Percentiles rank a stretch among this genome's conserved stretches.
These are phyloP conservation scores for Paelopatides confundens DNA, from an alignment of 53 echinoderm and acorn worm genomes.

Conservation along the genomic window DNA sequence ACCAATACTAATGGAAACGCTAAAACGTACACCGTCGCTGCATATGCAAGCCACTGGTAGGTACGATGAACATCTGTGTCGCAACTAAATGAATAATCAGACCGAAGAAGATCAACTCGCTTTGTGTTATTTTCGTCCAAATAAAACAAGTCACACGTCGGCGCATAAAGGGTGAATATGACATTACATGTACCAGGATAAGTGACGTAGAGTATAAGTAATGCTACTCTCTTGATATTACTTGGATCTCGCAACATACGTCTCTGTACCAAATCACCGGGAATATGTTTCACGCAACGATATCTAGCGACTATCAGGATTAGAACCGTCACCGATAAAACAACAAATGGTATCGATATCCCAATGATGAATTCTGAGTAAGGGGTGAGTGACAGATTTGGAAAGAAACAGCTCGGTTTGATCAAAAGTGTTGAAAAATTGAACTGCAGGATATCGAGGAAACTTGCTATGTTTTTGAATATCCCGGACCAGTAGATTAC, in stretches of 20 bases:
- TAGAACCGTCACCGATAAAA: background rate
- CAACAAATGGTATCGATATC: background rate
- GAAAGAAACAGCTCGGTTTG: slow-evolving; percentile 22
- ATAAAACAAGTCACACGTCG: background rate
- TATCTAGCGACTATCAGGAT: too few species aligned
- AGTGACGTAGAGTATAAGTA: background rate
- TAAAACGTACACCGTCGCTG: background rate
- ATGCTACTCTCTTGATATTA: background rate
- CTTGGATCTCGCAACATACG: background rate
- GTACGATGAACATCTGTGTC: background rate
- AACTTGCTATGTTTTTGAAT: too few species aligned
- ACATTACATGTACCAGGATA: slow-evolving; percentile 14
- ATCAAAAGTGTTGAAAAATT: background rate
- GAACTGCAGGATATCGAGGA: too few species aligned
- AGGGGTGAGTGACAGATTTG: background rate
- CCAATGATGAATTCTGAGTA: slow-evolving; percentile 32
- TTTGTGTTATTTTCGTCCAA: background rate
- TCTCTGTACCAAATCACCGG: too few species aligned
- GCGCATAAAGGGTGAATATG: background rate
- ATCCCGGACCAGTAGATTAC: background rate
- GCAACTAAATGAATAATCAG: background rate
- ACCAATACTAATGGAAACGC: background rate
- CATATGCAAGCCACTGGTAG: background rate
- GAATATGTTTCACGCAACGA: too few species aligned
- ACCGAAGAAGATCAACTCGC: background rate